phyloP scores from a whole-genome alignment of 2,113 vertebrate genomes.

The Phalacrocorax carbo region DNA sequence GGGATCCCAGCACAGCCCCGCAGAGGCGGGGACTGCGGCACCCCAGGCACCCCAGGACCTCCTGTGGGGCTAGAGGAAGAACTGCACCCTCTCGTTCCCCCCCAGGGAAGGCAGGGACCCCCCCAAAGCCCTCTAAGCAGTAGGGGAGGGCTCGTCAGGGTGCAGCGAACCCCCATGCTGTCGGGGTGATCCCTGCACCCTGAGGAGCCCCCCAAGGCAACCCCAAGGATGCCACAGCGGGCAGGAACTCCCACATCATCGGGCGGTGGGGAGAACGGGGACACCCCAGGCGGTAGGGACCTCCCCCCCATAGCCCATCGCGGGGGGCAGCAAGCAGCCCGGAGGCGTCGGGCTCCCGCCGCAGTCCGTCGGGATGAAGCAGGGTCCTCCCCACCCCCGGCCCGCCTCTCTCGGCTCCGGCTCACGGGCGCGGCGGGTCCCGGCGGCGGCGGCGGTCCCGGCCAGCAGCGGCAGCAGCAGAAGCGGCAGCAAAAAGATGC shows the following conservation, averaged over 20 bases:
- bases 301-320: accelerated
- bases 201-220: too few species aligned
- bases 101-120: not conserved
- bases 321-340: not conserved
- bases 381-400: not conserved
- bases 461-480: too few species aligned
- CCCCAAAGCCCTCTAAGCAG: not conserved
- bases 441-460: too few species aligned
- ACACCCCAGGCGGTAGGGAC: not conserved
- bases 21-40: accelerated
- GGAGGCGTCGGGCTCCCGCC: not conserved
- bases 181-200: not conserved
- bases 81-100: not conserved
- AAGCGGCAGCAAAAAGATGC: too few species aligned
- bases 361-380: not conserved
- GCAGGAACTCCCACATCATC: not conserved
- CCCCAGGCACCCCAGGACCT: not conserved
- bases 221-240: not conserved
- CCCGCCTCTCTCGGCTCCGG: too few species aligned
- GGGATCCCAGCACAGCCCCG: not conserved
- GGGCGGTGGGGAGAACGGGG: not conserved
- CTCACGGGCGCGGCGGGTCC: too few species aligned
- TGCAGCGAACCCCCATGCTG: not conserved
- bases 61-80: not conserved
- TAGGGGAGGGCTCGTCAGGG: not conserved